phyloP scores from a whole-genome alignment of 2,888 invertebrate species.

The Dermolepida albohirtum region DNA sequence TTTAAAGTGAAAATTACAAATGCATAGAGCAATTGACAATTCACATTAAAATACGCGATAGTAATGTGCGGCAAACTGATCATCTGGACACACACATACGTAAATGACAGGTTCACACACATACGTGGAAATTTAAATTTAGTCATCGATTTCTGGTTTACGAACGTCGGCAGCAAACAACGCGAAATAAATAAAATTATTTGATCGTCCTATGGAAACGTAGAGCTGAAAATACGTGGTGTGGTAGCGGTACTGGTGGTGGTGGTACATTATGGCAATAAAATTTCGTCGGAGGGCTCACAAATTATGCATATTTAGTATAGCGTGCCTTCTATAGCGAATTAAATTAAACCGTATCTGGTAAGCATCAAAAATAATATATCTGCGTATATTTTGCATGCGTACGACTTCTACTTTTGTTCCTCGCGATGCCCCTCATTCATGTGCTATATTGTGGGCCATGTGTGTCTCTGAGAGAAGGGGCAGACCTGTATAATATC shows the following conservation, averaged over 20 bases:
- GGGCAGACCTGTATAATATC: slow-evolving; percentile 21
- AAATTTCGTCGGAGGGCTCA: slow-evolving; percentile 58
- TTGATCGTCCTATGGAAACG: slow-evolving; percentile 47
- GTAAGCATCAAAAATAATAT: slow-evolving; percentile 64
- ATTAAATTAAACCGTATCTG: slow-evolving; percentile 65
- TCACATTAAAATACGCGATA: too few species aligned
- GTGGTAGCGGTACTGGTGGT: slow-evolving; percentile 19
- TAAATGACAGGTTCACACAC: background rate
- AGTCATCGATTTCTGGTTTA: slow-evolving; percentile 34
- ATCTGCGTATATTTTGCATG: slow-evolving; percentile 60
- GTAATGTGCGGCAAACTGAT: background rate
- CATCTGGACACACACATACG: background rate
- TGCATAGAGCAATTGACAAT: too few species aligned
- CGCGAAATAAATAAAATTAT: slow-evolving; percentile 48
- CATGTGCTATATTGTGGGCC: slow-evolving; percentile 51
- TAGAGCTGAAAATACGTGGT: slow-evolving; percentile 52
- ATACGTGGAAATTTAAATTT: slow-evolving; percentile 30
- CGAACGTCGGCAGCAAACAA: slow-evolving; percentile 29
- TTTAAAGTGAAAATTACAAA: too few species aligned
- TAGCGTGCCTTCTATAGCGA: slow-evolving; percentile 62
- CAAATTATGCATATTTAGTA: slow-evolving; percentile 63
- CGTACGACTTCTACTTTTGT: slow-evolving; percentile 53
- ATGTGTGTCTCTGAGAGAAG: slow-evolving; percentile 56
- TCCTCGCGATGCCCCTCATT: slow-evolving; percentile 9
- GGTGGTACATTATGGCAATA: slow-evolving; percentile 57